Percentiles rank a stretch among this genome's conserved stretches.
Evolutionary conservation across 2,888 invertebrate species (phyloP).

Genomic region (Cataglyphis albicans): DNA sequence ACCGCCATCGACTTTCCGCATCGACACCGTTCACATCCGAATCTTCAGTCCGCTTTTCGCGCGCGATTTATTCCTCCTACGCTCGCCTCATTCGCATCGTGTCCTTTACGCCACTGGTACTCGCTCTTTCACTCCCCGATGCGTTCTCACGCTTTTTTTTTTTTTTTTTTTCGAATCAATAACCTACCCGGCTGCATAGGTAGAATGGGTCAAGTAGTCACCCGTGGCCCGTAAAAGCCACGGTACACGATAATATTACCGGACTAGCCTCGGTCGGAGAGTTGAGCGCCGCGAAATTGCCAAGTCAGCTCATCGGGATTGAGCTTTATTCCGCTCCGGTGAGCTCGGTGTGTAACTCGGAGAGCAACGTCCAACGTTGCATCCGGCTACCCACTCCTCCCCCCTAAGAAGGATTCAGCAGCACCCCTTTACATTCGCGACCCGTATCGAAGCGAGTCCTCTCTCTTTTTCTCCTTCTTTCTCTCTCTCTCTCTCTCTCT

Average conservation of each 20-base stretch:
- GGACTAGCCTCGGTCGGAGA: slow-evolving; percentile 74
- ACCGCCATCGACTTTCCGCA: slow-evolving; percentile 39
- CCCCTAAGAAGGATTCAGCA: neutral
- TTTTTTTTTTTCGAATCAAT: slow-evolving; percentile 79
- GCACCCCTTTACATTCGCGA: neutral
- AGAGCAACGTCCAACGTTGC: slow-evolving; percentile 61
- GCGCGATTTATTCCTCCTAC: slow-evolving; percentile 45
- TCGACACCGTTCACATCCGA: slow-evolving; percentile 31
- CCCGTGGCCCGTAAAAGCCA: slow-evolving; percentile 70
- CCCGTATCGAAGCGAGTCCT: neutral
- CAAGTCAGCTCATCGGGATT: slow-evolving; percentile 81
- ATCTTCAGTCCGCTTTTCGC: slow-evolving; percentile 22
- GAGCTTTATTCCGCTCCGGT: slow-evolving; percentile 76
- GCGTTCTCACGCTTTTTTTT: slow-evolving; percentile 37
- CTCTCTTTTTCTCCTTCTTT: slow-evolving; percentile 6
- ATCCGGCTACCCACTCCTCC: slow-evolving; percentile 57
- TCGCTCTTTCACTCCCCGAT: neutral
- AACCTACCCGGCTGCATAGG: slow-evolving; percentile 71
- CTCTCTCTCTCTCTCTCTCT: neutral
- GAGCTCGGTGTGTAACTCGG: slow-evolving; percentile 57
- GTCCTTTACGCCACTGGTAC: neutral
- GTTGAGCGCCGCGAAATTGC: slow-evolving; percentile 76
- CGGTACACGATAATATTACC: slow-evolving; percentile 78
- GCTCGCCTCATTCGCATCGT: slow-evolving; percentile 18
- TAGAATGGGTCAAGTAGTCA: slow-evolving; percentile 81